Evolutionary conservation across 2,888 invertebrate species (phyloP).

Genomic region (Hecatera dysodea): DNA sequence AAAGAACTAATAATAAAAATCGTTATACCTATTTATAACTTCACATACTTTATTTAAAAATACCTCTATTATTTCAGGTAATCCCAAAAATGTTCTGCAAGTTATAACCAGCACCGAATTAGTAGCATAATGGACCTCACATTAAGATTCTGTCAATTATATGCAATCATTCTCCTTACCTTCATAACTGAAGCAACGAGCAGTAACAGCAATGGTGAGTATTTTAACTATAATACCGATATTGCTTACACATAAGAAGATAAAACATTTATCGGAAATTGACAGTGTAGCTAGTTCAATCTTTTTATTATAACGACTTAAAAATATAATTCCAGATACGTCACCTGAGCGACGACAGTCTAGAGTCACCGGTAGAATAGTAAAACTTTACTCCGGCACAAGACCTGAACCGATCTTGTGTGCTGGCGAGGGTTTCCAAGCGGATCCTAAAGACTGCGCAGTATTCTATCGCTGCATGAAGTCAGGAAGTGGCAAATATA

Average conservation of each 20-base stretch:
- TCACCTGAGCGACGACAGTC: constrained; percentile 68
- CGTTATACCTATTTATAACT: background rate
- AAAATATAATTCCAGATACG: constrained; percentile 66
- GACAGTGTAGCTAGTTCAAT: background rate
- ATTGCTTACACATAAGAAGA: background rate
- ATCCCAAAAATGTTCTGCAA: constrained; percentile 51
- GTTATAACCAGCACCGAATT: constrained; percentile 25
- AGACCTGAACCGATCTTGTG: constrained; percentile 89
- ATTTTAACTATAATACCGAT: background rate
- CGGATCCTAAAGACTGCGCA: constrained; percentile 93
- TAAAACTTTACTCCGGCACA: constrained; percentile 82
- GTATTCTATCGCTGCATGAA: constrained; percentile 94
- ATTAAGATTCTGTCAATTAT: constrained; percentile 47
- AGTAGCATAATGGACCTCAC: constrained; percentile 59
- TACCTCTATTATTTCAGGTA: constrained; percentile 49
- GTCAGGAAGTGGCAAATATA: constrained; percentile 89
- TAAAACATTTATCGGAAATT: background rate
- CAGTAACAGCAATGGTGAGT: constrained; percentile 63
- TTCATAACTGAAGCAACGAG: constrained; percentile 53
- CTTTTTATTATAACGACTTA: background rate
- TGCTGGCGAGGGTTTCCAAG: constrained; percentile 93
- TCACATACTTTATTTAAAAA: background rate
- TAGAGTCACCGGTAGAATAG: constrained; percentile 78
- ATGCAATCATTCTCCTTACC: constrained; percentile 57
- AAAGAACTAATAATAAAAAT: background rate